phyloP scores from a whole-genome alignment of 2,113 vertebrate genomes.

The Dromas ardeola region DNA sequence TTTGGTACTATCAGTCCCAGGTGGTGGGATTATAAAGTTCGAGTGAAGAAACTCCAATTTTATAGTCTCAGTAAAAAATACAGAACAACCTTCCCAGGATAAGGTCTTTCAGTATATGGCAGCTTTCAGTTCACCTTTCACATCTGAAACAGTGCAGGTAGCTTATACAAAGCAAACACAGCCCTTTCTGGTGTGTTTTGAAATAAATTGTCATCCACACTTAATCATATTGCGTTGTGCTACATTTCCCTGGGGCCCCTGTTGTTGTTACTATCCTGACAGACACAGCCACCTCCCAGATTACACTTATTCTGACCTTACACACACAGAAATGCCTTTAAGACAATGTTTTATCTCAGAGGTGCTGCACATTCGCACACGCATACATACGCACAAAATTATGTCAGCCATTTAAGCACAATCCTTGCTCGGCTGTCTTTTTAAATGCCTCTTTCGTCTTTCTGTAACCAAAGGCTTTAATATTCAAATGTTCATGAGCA shows the following conservation, averaged over 20 bases:
- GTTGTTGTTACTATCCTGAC: background rate
- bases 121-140: slow-evolving; percentile 40
- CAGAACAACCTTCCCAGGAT: background rate
- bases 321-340: slow-evolving; percentile 22
- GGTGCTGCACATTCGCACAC: slow-evolving; percentile 2
- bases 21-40: background rate
- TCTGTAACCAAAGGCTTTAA: slow-evolving; percentile 77
- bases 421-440: slow-evolving; percentile 62
- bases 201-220: slow-evolving; percentile 14
- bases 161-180: background rate
- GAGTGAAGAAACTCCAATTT: background rate
- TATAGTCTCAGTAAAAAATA: background rate
- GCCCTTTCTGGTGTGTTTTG: slow-evolving; percentile 24
- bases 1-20: background rate
- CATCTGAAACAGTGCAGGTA: background rate
- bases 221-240: background rate
- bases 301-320: background rate
- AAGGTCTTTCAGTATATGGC: background rate
- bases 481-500: slow-evolving; percentile 77
- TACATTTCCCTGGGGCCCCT: background rate
- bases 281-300: background rate
- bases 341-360: slow-evolving; percentile 58
- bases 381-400: slow-evolving; percentile 19
- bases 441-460: slow-evolving; percentile 71
- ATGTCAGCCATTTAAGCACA: slow-evolving; percentile 43